A percentile compares a stretch with the other conserved stretches of the same genome.
Conservation (phyloP, 2,888 invertebrate species). For the Scaptomyza cyrtandrae region DNA sequence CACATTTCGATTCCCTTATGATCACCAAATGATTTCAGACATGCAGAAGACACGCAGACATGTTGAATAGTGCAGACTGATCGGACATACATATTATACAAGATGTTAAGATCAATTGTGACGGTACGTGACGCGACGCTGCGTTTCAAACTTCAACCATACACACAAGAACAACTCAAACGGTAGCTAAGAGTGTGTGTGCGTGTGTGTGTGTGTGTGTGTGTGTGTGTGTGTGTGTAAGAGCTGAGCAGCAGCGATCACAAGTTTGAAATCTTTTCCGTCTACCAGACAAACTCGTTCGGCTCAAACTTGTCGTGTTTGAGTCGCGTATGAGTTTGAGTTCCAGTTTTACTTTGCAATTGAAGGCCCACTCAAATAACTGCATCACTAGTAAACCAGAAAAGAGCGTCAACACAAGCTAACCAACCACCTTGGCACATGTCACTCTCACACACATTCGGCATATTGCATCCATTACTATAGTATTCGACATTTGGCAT, state of each 20-base stretch:
- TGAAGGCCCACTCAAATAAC: slow-evolving; percentile 30
- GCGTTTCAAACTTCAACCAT: not conserved
- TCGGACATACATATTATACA: slow-evolving; percentile 5
- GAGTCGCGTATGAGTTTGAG: slow-evolving; percentile 4
- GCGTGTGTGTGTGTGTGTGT: slow-evolving; percentile 19
- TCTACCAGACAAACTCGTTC: slow-evolving; percentile 29
- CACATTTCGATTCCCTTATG: slow-evolving; percentile 34
- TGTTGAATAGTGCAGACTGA: slow-evolving; percentile 12
- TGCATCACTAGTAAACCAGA: slow-evolving; percentile 11
- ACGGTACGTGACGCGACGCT: not conserved
- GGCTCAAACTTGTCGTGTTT: slow-evolving; percentile 15
- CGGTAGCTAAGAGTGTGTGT: slow-evolving; percentile 37
- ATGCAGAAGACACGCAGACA: slow-evolving; percentile 28
- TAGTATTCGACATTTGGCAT: slow-evolving; percentile 1
- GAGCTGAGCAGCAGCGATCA: slow-evolving; percentile 26
- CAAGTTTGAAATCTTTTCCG: slow-evolving; percentile 33
- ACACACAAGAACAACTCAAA: slow-evolving; percentile 8
- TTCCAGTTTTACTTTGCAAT: slow-evolving; percentile 16
- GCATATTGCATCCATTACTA: not conserved
- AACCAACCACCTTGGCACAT: slow-evolving; percentile 1
- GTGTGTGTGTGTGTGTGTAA: slow-evolving; percentile 13
- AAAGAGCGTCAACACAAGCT: slow-evolving; percentile 4
- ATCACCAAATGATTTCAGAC: slow-evolving; percentile 38
- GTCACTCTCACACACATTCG: not conserved
- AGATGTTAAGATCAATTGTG: not conserved